Base-by-base conservation (phyloP, 1,140 invertebrate species). In the Drosophila burlai region DNA sequence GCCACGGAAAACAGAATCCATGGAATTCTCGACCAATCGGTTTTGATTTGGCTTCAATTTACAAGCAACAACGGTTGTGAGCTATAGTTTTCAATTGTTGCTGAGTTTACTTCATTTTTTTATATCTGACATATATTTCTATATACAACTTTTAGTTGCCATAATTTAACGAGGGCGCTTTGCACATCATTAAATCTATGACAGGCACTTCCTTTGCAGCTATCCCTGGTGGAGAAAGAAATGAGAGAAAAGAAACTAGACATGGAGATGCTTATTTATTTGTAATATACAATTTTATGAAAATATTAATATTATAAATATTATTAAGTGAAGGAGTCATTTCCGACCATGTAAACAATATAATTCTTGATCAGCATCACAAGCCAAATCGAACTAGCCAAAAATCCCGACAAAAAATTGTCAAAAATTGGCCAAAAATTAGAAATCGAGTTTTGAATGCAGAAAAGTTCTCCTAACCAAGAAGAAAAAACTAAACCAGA, bases 21-120 rank as follows among this genome's bases (percentile, higher is more conserved):
- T 55, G 54, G 54, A 55, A 40, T 57, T 40, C 15, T 57, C 54
- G 26, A 11, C 38, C 21, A 57, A 40, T 66, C 40, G 63, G 29
- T 66, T 66, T 64, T 66, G 63, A 66, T 66, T 66, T 63, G 58
- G 63, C 63, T 66, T 66, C 63, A 66, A 66, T 64, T 60, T 60
- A 59, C 54, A n/a, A 57, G 13, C 52, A 36, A 6, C 24, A 10
- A 11, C 15, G 9, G 46, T 31, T 31, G 61, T 34, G 36, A 38
- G 36, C 11, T 15, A 60, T 45, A 65, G 57, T 45, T 45, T 62
- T 36, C 40, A 45, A 45, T 43, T 62, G 38, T 26, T 34, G 11
- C 2, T 11, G 26, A 26, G 2, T 21, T 47, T 8, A 15, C 6
- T 15, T 24, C 7, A 15, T 47, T 47, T 21, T 2, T 24, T 15